These are phyloP conservation scores for Caenorhabditis sp. DNA, from an alignment of 2,888 invertebrate genomes.

Conservation along the genomic window DNA sequence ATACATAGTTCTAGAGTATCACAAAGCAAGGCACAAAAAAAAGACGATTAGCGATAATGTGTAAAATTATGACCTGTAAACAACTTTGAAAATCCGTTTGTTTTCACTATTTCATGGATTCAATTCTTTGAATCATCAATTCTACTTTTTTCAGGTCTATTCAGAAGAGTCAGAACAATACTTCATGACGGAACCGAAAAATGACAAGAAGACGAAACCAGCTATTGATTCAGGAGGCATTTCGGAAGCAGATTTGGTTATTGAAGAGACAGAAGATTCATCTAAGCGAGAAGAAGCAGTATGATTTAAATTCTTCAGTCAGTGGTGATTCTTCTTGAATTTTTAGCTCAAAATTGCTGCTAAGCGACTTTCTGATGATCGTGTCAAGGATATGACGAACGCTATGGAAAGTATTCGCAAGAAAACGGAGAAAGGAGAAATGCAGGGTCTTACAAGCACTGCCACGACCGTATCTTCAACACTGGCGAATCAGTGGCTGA, in stretches of 20 bases:
- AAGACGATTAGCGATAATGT: too few relatives aligned
- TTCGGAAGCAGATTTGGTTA: not conserved
- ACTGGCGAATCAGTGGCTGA: constrained; percentile 47
- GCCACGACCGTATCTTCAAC: constrained; percentile 41
- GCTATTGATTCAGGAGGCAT: not conserved
- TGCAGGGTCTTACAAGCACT: constrained; percentile 15
- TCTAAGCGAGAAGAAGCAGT: not conserved
- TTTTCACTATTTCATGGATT: too few relatives aligned
- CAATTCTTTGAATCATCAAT: not conserved
- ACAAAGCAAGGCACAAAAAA: too few relatives aligned
- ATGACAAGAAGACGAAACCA: not conserved
- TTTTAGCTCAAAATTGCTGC: constrained; percentile 28
- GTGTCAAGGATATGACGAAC: constrained; percentile 10
- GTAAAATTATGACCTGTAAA: too few relatives aligned
- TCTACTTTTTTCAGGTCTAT: not conserved
- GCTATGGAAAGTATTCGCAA: constrained; percentile 14
- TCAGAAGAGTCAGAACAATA: too few relatives aligned
- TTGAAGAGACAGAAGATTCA: not conserved
- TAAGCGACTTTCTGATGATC: constrained; percentile 20
- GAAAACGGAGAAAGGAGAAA: constrained; percentile 7
- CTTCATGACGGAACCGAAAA: constrained; percentile 22
- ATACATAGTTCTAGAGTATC: too few relatives aligned
- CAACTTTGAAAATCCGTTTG: too few relatives aligned
- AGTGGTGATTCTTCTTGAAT: too few relatives aligned
- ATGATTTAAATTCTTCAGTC: too few relatives aligned